A percentile compares a stretch with the other conserved stretches of the same genome.
These are phyloP conservation scores for Mus caroli DNA, from an alignment of 2,797 vertebrate genomes.

Conservation along the genomic window DNA sequence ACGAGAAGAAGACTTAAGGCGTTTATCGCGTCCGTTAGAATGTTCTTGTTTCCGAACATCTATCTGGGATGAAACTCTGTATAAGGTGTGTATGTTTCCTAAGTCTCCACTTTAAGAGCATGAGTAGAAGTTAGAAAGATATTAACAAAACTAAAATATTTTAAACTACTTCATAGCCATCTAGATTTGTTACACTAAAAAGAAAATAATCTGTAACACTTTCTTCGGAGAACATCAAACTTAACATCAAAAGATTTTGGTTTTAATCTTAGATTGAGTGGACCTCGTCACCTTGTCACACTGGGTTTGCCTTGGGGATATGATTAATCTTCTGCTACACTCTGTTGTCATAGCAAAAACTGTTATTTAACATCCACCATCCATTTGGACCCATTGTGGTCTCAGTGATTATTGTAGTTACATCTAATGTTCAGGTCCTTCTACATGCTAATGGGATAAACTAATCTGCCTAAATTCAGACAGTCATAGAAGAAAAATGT, in stretches of 20 bases:
- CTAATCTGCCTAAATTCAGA: conserved; percentile 57
- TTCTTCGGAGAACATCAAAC: conserved; percentile 53
- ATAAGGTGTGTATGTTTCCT: conserved; percentile 93
- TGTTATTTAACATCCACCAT: conserved; percentile 44
- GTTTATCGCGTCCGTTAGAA: conserved; percentile 96
- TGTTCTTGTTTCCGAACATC: conserved; percentile 99
- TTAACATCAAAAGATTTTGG: conserved; percentile 67
- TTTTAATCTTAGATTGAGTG: conserved; percentile 60
- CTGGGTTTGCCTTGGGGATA: conserved; percentile 59
- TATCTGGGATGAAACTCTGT: conserved; percentile 99
- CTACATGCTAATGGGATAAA: conserved; percentile 52
- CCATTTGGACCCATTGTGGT: conserved; percentile 65
- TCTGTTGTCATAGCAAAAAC: conserved; percentile 62
- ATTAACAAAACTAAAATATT: conserved; percentile 63
- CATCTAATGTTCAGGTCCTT: conserved; percentile 45
- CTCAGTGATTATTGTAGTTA: conserved; percentile 48
- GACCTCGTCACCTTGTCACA: conserved; percentile 49
- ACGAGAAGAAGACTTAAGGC: conserved; percentile 97
- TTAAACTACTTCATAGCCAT: conserved; percentile 61
- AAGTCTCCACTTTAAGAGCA: conserved; percentile 63
- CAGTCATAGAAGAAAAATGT: conserved; percentile 46
- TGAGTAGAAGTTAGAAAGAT: conserved; percentile 63
- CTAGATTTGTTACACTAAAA: conserved; percentile 66
- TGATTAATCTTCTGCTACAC: conserved; percentile 69
- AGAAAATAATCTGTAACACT: conserved; percentile 61